A percentile compares a stretch with the other conserved stretches of the same genome.
Conservation (phyloP, 2,113 vertebrate species). For the Donacobius atricapilla region DNA sequence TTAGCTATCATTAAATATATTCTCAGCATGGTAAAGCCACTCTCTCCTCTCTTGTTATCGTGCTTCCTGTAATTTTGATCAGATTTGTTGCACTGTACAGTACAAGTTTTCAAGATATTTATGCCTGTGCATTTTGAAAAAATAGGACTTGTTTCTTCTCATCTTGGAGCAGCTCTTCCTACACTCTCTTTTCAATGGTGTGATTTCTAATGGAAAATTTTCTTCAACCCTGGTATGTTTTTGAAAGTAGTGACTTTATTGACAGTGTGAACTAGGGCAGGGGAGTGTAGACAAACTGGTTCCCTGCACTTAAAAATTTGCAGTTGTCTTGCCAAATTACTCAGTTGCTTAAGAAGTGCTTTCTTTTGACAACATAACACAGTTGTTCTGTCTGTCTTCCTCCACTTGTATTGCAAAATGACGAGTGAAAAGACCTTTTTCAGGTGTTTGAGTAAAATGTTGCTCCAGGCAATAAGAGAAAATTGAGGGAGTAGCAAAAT, state of each 20-base stretch:
- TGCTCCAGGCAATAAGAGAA: not conserved
- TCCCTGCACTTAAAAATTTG: not conserved
- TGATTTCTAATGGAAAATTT: not conserved
- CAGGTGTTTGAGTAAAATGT: not conserved
- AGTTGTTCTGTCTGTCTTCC: not conserved
- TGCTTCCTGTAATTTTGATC: constrained; percentile 11
- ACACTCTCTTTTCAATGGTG: not conserved
- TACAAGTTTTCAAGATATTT: not conserved
- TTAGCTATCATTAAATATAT: constrained; percentile 2
- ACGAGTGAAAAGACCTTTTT: not conserved
- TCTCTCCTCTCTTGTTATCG: not conserved
- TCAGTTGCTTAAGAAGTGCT: not conserved
- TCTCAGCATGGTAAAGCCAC: constrained; percentile 17
- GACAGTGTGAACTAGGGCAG: not conserved
- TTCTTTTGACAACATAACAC: not conserved
- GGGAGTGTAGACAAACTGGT: not conserved
- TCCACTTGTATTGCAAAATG: not conserved
- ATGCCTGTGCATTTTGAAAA: not conserved
- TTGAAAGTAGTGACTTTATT: not conserved
- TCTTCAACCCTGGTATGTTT: not conserved
- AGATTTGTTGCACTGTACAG: not conserved
- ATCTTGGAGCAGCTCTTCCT: not conserved
- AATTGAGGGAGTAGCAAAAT: not conserved
- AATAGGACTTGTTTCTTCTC: not conserved
- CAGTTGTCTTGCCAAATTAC: not conserved